These are phyloP conservation scores for Sinelater perroti DNA, from an alignment of 2,888 invertebrate species.

Conservation along the genomic window DNA sequence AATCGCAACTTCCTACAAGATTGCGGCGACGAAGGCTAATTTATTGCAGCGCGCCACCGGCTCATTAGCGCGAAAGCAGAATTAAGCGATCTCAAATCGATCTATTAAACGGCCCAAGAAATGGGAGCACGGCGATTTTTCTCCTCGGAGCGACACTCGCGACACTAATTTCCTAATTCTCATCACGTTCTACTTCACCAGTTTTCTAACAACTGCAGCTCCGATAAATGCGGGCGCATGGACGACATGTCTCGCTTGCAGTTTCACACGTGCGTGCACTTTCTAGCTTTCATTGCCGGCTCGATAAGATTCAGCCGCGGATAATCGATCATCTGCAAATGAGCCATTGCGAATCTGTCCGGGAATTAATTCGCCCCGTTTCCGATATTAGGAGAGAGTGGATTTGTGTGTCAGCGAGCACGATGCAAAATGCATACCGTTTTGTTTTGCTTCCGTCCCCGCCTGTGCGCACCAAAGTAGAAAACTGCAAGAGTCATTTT, in stretches of 20 bases:
- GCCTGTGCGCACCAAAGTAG: constrained; percentile 9
- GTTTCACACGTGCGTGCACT: constrained; percentile 24
- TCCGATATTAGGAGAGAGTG: constrained; percentile 14
- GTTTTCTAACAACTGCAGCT: constrained; percentile 6
- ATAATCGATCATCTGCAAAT: constrained; percentile 19
- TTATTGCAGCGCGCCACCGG: neutral
- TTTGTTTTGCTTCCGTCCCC: too few relatives aligned
- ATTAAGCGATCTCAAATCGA: constrained; percentile 4
- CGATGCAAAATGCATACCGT: neutral
- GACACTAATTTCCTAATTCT: constrained; percentile 17
- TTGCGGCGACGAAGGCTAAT: too few relatives aligned
- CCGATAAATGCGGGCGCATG: constrained; percentile 10
- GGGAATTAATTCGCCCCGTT: constrained; percentile 13
- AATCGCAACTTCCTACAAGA: too few relatives aligned
- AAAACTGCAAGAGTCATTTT: constrained; percentile 8
- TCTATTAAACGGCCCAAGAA: constrained; percentile 14
- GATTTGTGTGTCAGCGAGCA: constrained; percentile 15
- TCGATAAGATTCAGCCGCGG: constrained; percentile 17
- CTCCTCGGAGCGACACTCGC: constrained; percentile 4
- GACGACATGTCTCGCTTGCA: neutral
- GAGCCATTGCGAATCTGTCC: constrained; percentile 1
- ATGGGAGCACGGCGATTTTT: constrained; percentile 13
- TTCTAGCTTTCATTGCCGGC: constrained; percentile 12
- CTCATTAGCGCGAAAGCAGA: constrained; percentile 16
- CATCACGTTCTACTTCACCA: constrained; percentile 10